Evolutionary conservation across 2,113 vertebrate genomes (phyloP).

Genomic region (Canis aureus): DNA sequence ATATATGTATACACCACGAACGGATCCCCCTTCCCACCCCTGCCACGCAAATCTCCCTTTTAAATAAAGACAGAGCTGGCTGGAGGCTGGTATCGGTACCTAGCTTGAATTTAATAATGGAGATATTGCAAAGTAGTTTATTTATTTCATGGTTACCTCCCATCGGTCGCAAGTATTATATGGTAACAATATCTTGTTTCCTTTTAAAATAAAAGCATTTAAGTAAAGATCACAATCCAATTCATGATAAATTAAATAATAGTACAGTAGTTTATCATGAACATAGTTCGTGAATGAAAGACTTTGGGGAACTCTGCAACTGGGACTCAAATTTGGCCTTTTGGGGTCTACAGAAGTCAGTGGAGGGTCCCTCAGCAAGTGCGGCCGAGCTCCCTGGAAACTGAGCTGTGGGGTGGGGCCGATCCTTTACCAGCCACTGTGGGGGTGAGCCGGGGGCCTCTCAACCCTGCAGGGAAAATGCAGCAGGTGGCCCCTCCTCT

Average conservation of each 20-base stretch:
- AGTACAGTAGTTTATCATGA: accelerated
- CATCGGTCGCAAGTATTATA: neutral
- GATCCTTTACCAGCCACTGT: neutral
- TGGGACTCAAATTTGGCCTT: neutral
- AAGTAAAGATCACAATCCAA: neutral
- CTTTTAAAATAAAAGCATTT: neutral
- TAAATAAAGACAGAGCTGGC: neutral
- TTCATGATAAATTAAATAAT: neutral
- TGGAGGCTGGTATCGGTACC: neutral
- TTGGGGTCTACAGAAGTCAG: neutral
- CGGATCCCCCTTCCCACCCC: neutral
- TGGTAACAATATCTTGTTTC: neutral
- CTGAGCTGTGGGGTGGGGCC: accelerated
- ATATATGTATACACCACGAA: neutral
- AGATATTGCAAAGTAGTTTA: neutral
- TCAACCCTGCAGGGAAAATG: neutral
- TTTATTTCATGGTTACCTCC: neutral
- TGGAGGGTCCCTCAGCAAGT: neutral
- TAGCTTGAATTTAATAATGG: neutral
- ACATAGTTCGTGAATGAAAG: neutral
- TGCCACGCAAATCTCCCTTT: neutral
- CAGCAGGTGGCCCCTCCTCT: accelerated
- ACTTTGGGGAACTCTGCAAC: neutral
- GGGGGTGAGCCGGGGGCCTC: neutral
- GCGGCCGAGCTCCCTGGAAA: neutral